Evolutionary conservation across 2,888 invertebrate species (phyloP), one percentile per base, ranked within the genome.

Genomic region (Athalia rosae): DNA sequence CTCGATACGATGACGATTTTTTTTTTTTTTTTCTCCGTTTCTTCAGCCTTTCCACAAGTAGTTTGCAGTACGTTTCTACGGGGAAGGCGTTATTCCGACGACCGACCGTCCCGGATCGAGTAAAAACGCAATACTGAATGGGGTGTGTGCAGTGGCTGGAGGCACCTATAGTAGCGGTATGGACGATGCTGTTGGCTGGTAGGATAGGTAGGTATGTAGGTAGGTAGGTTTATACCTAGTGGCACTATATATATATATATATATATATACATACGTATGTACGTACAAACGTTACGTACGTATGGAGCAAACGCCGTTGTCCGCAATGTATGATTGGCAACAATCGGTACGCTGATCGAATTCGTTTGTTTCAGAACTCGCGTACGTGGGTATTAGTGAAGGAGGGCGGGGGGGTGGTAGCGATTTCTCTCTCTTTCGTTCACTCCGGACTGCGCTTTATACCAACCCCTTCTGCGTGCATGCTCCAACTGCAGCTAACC

Each of bases 291-390:
- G n/a, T 53, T 28, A 28, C 28, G 28, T 28, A 2, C 3, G 53
- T 53, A 53, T 53, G n/a, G 53, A n/a, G 8, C 8, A 8, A 53
- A 53, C 56, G 56, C 13, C 13, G 59, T 43, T 61, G 59, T 59
- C 59, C 58, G 87, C 86, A 87, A 87, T 86, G 88, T 89, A 89
- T 89, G 89, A 89, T 89, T 89, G 89, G 89, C 89, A 89, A 89
- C 89, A 89, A 89, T 89, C 88, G 89, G 87, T 87, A 88, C 87
- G 85, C 87, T 87, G 88, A 89, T 89, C 88, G 88, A 89, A 89
- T 58, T 71, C 88, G 87, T 89, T 89, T 88, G 87, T 89, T 89
- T 87, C 85, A 85, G 86, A 86, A 87, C 86, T 87, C 85, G 85
- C 84, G 85, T 82, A 83, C 83, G n/a, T n/a, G 7, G 11, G 13